Conservation (phyloP, 2,113 vertebrate genomes). For the Brachypodius melanocephalos region DNA sequence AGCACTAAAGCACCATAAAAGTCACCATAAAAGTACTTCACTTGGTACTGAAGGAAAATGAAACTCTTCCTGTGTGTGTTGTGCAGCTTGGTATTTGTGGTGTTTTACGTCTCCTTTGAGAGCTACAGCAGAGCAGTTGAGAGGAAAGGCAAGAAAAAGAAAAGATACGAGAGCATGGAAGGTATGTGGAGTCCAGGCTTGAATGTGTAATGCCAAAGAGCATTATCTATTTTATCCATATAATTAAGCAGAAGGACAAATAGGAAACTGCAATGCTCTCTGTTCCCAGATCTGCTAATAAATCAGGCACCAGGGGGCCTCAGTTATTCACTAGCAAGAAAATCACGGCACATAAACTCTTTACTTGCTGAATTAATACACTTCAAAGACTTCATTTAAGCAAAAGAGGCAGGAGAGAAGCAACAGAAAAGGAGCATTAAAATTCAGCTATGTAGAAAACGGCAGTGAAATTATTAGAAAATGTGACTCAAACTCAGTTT, state of each 20-base stretch:
- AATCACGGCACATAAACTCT: background rate
- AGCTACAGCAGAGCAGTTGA: background rate
- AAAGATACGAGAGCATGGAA: background rate
- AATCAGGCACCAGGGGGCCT: conserved; percentile 13
- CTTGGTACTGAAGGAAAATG: background rate
- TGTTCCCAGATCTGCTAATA: background rate
- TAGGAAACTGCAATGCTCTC: background rate
- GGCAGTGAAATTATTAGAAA: background rate
- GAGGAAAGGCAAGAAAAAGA: background rate
- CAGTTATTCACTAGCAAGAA: background rate
- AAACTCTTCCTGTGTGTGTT: background rate
- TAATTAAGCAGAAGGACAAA: background rate
- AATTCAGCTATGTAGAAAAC: background rate
- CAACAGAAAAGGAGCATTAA: background rate
- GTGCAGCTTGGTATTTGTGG: background rate
- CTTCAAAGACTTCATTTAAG: background rate
- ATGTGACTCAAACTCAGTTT: background rate
- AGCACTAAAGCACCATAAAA: background rate
- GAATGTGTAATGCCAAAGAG: background rate
- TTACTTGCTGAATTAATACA: background rate
- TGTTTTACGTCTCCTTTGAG: background rate
- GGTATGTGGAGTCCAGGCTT: background rate
- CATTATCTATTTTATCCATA: background rate
- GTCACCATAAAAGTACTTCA: background rate
- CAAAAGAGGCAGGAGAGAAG: background rate